A percentile compares a stretch with the other conserved stretches of the same genome.
These are phyloP conservation scores for Graptemys geographica DNA, from an alignment of 2,797 vertebrate species.

Conservation along the genomic window DNA sequence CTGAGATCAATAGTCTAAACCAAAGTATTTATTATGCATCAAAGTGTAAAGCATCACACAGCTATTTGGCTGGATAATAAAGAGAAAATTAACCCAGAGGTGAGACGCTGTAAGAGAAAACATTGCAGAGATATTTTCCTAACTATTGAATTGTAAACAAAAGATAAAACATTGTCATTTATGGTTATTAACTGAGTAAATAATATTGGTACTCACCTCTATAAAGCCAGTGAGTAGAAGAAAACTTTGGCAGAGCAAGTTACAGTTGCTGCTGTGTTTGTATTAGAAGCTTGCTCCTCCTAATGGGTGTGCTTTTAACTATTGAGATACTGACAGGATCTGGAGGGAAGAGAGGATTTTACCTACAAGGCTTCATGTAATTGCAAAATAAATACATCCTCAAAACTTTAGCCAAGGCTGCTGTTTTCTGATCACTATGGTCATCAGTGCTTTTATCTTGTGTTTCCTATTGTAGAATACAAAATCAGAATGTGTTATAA, in stretches of 20 bases:
- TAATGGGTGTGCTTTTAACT: constrained; percentile 67
- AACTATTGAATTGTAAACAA: neutral
- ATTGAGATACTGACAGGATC: constrained; percentile 56
- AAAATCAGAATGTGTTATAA: neutral
- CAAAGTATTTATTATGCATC: neutral
- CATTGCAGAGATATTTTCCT: neutral
- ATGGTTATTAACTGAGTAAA: constrained; percentile 42
- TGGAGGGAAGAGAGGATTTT: constrained; percentile 35
- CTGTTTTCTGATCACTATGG: neutral
- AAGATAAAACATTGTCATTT: constrained; percentile 38
- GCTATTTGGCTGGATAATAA: neutral
- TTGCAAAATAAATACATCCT: constrained; percentile 6
- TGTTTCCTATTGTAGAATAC: fast-evolving
- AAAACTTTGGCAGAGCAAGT: constrained; percentile 59
- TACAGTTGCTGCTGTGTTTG: constrained; percentile 55
- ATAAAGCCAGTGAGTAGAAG: constrained; percentile 45
- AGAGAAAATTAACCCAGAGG: neutral
- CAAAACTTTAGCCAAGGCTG: neutral
- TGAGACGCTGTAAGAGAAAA: neutral
- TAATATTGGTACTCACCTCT: constrained; percentile 66
- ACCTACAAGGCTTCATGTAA: neutral
- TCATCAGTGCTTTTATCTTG: neutral
- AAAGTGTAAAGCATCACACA: neutral
- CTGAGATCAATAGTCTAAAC: neutral
- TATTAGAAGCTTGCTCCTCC: constrained; percentile 53